Conservation (phyloP, 2,888 invertebrate genomes). For the Myathropa florea region DNA sequence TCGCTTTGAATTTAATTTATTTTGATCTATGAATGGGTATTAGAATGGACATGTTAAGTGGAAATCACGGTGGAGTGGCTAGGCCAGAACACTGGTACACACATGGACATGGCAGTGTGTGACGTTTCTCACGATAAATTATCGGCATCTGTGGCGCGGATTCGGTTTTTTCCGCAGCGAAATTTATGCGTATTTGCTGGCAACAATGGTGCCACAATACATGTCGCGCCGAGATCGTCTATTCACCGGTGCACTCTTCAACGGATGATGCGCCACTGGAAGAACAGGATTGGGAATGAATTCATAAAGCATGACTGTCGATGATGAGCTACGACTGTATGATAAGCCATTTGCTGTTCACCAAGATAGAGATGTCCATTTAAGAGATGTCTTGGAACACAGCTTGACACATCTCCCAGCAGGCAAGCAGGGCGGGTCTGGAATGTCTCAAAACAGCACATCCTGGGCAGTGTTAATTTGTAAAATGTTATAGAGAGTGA, state of each 20-base stretch:
- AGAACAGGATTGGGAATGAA: conserved; percentile 14
- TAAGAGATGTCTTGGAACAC: not conserved
- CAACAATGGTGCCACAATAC: conserved; percentile 65
- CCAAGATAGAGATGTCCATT: conserved; percentile 22
- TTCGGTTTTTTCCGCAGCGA: conserved; percentile 29
- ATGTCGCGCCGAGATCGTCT: conserved; percentile 45
- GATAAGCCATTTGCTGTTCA: conserved; percentile 13
- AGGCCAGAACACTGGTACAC: conserved; percentile 22
- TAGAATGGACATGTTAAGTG: conserved; percentile 71
- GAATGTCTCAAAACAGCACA: not conserved
- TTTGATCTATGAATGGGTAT: conserved; percentile 70
- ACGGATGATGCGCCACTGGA: conserved; percentile 26
- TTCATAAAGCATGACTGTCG: conserved; percentile 9
- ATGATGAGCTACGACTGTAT: conserved; percentile 42
- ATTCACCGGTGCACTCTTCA: conserved; percentile 30
- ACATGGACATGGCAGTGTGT: conserved; percentile 37
- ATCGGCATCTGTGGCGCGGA: conserved; percentile 50
- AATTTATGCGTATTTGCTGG: conserved; percentile 67
- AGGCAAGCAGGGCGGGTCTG: not conserved
- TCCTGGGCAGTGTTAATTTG: conserved; percentile 19
- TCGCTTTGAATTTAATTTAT: conserved; percentile 70
- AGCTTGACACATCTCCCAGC: not conserved
- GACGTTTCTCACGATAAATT: conserved; percentile 70
- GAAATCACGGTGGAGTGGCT: conserved; percentile 56
- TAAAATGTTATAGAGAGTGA: conserved; percentile 3